Conservation (phyloP, 2,113 vertebrate species). For the Anoplopoma fimbria region DNA sequence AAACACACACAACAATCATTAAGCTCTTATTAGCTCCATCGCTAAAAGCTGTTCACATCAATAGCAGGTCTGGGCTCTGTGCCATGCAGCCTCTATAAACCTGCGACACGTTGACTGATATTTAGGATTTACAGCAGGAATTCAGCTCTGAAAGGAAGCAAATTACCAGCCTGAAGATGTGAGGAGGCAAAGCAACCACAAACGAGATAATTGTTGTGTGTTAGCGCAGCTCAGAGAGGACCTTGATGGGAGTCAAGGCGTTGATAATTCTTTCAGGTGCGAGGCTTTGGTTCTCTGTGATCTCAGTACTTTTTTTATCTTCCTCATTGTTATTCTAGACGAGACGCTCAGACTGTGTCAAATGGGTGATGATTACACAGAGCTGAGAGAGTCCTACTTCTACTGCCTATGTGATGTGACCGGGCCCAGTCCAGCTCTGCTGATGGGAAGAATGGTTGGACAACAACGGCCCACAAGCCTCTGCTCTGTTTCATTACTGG, state of each 20-base stretch:
- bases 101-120: slow-evolving; percentile 5
- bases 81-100: slow-evolving; percentile 19
- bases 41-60: slow-evolving; percentile 31
- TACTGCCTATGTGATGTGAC: slow-evolving; percentile 18
- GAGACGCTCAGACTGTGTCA: slow-evolving; percentile 46
- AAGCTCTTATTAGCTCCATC: slow-evolving; percentile 36
- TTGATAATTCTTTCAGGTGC: slow-evolving; percentile 69
- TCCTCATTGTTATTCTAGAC: slow-evolving; percentile 63
- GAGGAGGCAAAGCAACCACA: slow-evolving; percentile 38
- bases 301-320: slow-evolving; percentile 53
- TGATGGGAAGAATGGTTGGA: slow-evolving; percentile 17
- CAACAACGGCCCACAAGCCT: slow-evolving; percentile 1
- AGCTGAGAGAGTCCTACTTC: slow-evolving; percentile 13
- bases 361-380: slow-evolving; percentile 58
- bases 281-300: slow-evolving; percentile 34
- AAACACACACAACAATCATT: slow-evolving; percentile 24
- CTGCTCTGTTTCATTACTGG: neutral
- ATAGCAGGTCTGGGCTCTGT: slow-evolving; percentile 45
- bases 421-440: neutral
- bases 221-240: slow-evolving; percentile 39
- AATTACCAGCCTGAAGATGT: slow-evolving; percentile 44
- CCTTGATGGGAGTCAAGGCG: slow-evolving; percentile 52
- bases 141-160: slow-evolving; percentile 41
- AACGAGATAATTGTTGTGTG: slow-evolving; percentile 61
- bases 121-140: slow-evolving; percentile 40